Evolutionary conservation across 1,140 invertebrate genomes (phyloP).

Genomic region (honey bee (Apis mellifera)): DNA sequence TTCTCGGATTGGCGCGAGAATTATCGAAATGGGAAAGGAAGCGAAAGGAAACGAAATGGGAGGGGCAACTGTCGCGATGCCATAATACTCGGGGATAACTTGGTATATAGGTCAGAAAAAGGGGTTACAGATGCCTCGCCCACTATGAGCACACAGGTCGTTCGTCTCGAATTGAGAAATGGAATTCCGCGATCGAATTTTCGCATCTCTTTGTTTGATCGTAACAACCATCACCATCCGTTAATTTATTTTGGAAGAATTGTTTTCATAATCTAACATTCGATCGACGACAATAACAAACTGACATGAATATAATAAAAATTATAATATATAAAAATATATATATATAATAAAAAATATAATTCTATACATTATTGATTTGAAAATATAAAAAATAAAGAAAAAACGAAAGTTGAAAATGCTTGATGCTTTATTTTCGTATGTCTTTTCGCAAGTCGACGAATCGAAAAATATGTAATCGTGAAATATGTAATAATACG

Average conservation of each 20-base stretch:
- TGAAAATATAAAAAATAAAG: too few species aligned
- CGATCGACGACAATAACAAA: too few species aligned
- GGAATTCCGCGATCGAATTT: constrained; percentile 1
- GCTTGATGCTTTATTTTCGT: too few species aligned
- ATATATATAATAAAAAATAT: too few species aligned
- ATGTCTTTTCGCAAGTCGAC: background rate
- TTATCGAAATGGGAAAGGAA: background rate
- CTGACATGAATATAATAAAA: too few species aligned
- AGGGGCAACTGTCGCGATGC: constrained; percentile 23
- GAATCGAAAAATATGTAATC: background rate
- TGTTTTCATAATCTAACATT: too few species aligned
- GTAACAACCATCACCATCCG: too few species aligned
- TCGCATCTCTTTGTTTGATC: background rate
- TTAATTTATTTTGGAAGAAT: too few species aligned
- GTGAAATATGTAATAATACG: background rate
- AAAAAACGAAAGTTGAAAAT: too few species aligned
- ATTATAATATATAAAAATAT: too few species aligned
- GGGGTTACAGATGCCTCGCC: constrained; percentile 67
- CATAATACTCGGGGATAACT: constrained; percentile 8
- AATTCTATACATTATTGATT: too few species aligned
- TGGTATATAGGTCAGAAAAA: constrained; percentile 64
- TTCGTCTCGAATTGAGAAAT: constrained; percentile 38
- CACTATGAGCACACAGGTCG: constrained; percentile 45
- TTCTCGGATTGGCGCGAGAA: background rate
- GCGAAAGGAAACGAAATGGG: constrained; percentile 15